phyloP scores from a whole-genome alignment of 2,888 invertebrate species.

The Caenorhabditis zanzibari region DNA sequence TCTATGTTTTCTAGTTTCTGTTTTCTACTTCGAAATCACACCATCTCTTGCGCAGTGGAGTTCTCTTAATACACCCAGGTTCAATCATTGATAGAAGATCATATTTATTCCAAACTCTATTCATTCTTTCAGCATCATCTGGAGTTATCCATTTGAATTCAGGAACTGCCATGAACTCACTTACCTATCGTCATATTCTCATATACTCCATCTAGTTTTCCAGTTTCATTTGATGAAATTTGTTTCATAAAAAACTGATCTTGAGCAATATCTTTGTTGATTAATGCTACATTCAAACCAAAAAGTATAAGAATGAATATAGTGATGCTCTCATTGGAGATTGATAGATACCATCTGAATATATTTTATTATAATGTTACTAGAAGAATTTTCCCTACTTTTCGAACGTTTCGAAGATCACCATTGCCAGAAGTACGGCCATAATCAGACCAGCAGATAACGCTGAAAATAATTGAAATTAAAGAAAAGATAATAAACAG shows the following conservation, averaged over 20 bases:
- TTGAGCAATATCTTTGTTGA: constrained; percentile 12
- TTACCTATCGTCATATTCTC: constrained; percentile 17
- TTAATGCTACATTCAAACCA: neutral
- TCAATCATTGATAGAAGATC: constrained; percentile 20
- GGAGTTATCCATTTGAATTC: neutral
- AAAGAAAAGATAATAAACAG: neutral
- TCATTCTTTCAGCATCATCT: constrained; percentile 21
- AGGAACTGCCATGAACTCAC: too few species aligned
- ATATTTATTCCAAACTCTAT: constrained; percentile 2
- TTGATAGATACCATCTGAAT: constrained; percentile 24
- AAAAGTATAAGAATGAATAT: neutral
- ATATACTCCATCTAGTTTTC: neutral
- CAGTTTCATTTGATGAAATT: neutral
- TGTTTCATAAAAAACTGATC: neutral
- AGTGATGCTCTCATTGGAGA: neutral
- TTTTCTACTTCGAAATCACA: constrained; percentile 12
- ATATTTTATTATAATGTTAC: neutral
- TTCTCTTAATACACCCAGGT: neutral
- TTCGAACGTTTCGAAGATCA: constrained; percentile 12
- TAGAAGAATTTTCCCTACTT: constrained; percentile 1
- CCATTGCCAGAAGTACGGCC: constrained; percentile 16
- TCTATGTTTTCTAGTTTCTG: neutral
- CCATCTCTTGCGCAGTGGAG: neutral
- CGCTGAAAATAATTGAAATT: constrained; percentile 11
- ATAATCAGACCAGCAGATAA: constrained; percentile 5